Evolutionary conservation across 2,797 vertebrate species (phyloP).

Genomic region (Coregonus sp.): DNA sequence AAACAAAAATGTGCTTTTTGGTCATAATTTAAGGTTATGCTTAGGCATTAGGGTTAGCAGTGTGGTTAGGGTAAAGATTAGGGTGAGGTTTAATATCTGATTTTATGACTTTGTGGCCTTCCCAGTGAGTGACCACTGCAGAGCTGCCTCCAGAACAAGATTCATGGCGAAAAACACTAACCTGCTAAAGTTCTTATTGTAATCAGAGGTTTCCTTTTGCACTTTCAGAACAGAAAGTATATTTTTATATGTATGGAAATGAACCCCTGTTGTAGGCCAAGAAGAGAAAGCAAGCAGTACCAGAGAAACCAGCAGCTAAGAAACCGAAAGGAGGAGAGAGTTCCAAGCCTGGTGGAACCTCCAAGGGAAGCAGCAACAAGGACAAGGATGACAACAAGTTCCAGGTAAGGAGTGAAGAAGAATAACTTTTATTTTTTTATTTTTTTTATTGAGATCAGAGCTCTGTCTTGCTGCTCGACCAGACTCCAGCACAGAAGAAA

Average conservation of each 20-base stretch:
- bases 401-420: slow-evolving; percentile 76
- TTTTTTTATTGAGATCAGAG: too few species aligned
- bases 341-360: slow-evolving; percentile 85
- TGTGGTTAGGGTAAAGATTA: too few species aligned
- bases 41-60: too few species aligned
- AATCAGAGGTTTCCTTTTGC: background rate
- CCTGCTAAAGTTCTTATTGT: background rate
- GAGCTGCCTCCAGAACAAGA: too few species aligned
- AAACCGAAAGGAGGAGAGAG: slow-evolving; percentile 92
- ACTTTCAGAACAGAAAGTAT: background rate
- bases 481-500: background rate
- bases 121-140: too few species aligned
- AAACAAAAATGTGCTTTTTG: too few species aligned
- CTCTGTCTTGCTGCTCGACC: too few species aligned
- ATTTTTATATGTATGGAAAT: background rate
- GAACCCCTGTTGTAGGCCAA: slow-evolving; percentile 78
- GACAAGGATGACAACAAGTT: slow-evolving; percentile 89
- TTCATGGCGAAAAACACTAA: too few species aligned
- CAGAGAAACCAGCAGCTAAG: slow-evolving; percentile 88
- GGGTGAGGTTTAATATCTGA: too few species aligned
- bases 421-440: too few species aligned
- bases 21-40: too few species aligned
- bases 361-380: slow-evolving; percentile 79
- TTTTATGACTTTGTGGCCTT: too few species aligned
- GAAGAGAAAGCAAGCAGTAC: slow-evolving; percentile 85